Evolutionary conservation across 2,113 vertebrate genomes (phyloP).

Genomic region (Seriola dumerili): DNA sequence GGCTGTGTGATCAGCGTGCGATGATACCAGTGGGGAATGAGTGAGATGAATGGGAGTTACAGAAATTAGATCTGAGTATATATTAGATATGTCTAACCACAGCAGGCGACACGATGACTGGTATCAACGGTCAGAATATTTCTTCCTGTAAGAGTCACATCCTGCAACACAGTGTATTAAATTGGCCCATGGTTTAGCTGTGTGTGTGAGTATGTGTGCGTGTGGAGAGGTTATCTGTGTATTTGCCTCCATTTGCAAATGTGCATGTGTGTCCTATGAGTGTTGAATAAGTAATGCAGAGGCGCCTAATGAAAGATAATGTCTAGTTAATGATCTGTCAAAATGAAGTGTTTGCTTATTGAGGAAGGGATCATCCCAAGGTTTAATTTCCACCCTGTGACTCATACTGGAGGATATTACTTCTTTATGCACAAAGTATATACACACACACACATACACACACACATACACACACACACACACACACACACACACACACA

Average conservation of each 20-base stretch:
- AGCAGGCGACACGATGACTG: background rate
- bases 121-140: slow-evolving; percentile 3
- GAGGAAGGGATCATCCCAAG: slow-evolving; percentile 69
- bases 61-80: slow-evolving; percentile 27
- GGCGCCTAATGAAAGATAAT: slow-evolving; percentile 82
- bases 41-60: slow-evolving; percentile 35
- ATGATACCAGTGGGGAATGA: slow-evolving; percentile 33
- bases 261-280: slow-evolving; percentile 59
- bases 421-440: slow-evolving; percentile 41
- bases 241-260: slow-evolving; percentile 45
- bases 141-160: slow-evolving; percentile 33
- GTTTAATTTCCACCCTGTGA: slow-evolving; percentile 78
- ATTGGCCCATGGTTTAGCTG: slow-evolving; percentile 11
- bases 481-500: background rate
- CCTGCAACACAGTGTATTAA: slow-evolving; percentile 12
- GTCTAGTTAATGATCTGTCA: slow-evolving; percentile 83
- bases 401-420: slow-evolving; percentile 68
- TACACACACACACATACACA: too few species aligned
- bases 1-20: slow-evolving; percentile 37
- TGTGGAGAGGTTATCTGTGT: slow-evolving; percentile 16
- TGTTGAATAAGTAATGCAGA: slow-evolving; percentile 79
- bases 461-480: background rate
- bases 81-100: slow-evolving; percentile 19
- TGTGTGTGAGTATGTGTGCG: slow-evolving; percentile 5
- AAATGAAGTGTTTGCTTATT: slow-evolving; percentile 82